Conservation (phyloP, 2,888 invertebrate species). For the Druceiella hillmani region DNA sequence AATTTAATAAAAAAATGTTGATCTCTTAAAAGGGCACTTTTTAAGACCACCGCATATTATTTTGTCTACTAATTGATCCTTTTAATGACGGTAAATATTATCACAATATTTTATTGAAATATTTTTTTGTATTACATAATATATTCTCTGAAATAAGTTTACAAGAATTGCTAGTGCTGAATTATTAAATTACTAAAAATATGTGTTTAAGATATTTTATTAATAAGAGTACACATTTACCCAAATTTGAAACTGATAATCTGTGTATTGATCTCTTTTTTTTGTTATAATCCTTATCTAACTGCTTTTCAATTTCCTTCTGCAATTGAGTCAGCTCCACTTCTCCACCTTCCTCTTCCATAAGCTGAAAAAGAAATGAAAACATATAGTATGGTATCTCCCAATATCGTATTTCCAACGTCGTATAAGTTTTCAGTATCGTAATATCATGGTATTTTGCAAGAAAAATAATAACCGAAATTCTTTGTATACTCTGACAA, state of each 20-base stretch:
- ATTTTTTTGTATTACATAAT: background rate
- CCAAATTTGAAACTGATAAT: constrained; percentile 3
- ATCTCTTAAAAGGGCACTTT: too few relatives aligned
- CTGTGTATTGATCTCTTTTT: constrained; percentile 29
- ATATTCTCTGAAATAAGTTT: background rate
- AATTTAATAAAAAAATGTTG: too few relatives aligned
- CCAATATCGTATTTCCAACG: too few relatives aligned
- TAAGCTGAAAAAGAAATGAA: constrained; percentile 33
- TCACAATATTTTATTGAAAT: too few relatives aligned
- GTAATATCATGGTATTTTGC: too few relatives aligned
- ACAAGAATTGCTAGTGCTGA: constrained; percentile 12
- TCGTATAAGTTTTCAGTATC: too few relatives aligned
- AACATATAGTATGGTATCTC: too few relatives aligned
- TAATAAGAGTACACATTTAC: background rate
- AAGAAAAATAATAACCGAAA: too few relatives aligned
- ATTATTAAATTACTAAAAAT: constrained; percentile 7
- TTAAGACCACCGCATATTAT: too few relatives aligned
- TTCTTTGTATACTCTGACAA: too few relatives aligned
- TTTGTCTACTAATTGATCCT: too few relatives aligned
- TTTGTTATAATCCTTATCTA: constrained; percentile 60
- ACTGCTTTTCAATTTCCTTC: constrained; percentile 75
- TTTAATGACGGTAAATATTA: too few relatives aligned
- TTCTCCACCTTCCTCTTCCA: constrained; percentile 58
- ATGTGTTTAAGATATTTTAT: constrained; percentile 7
- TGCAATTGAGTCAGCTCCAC: constrained; percentile 71